These are phyloP conservation scores for Erythrocercus mccallii DNA, from an alignment of 2,113 vertebrate genomes.

Conservation along the genomic window DNA sequence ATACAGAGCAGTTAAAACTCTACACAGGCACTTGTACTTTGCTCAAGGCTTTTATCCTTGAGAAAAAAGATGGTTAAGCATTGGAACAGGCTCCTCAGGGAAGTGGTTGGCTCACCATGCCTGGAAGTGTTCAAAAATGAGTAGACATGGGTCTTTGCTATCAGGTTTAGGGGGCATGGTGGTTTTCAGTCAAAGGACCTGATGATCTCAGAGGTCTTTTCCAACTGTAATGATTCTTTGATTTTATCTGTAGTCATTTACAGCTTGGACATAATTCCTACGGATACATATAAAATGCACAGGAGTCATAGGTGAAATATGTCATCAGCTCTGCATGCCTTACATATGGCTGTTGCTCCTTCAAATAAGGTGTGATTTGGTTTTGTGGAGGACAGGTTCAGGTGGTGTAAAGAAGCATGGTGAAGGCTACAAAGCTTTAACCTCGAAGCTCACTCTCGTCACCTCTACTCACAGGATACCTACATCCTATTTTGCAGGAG, in stretches of 20 bases:
- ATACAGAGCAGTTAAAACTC: not conserved
- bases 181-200: not conserved
- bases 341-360: not conserved
- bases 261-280: not conserved
- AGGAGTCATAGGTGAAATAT: not conserved
- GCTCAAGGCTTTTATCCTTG: not conserved
- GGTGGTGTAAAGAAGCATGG: not conserved
- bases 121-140: not conserved
- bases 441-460: not conserved
- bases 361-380: not conserved
- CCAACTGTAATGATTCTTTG: not conserved
- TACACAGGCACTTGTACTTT: not conserved
- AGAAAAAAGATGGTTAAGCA: not conserved
- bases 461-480: rapidly evolving
- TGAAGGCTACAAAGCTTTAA: not conserved
- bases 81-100: not conserved
- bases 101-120: not conserved
- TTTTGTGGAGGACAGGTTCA: not conserved
- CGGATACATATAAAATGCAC: not conserved
- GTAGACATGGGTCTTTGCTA: not conserved
- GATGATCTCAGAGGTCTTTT: not conserved
- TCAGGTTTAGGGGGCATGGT: not conserved
- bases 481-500: not conserved
- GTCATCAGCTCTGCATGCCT: not conserved
- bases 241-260: not conserved